These are phyloP conservation scores for Rhopalosiphum maidis DNA, from an alignment of 1,140 invertebrate species.

Conservation along the genomic window DNA sequence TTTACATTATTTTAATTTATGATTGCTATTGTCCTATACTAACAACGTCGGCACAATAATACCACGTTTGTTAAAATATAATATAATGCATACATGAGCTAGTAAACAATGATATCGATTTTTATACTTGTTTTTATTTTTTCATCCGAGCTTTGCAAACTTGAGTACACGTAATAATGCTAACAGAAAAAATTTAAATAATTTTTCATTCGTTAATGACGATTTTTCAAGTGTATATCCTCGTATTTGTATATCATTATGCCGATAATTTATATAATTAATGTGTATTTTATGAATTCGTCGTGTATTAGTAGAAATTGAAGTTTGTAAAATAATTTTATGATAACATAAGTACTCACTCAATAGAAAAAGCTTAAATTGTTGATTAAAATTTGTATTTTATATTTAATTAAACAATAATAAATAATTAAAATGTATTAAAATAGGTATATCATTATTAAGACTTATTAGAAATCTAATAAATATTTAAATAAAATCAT, in stretches of 20 bases:
- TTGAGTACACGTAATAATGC: too few species aligned
- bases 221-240: neutral
- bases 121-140: neutral
- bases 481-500: too few species aligned
- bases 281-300: neutral
- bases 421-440: neutral
- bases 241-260: neutral
- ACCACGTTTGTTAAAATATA: neutral
- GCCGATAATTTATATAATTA: neutral
- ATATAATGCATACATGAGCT: neutral
- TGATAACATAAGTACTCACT: too few species aligned
- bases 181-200: neutral
- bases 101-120: neutral
- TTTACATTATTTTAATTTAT: constrained; percentile 41
- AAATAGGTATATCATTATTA: too few species aligned
- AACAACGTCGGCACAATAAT: neutral
- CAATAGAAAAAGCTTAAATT: neutral
- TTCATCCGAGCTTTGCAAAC: neutral
- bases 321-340: neutral
- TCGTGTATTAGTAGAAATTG: neutral
- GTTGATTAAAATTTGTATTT: neutral
- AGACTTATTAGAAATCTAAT: neutral
- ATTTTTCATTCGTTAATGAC: neutral
- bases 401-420: neutral
- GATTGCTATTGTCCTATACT: neutral